Percentiles rank a stretch among this genome's conserved stretches.
Conservation (phyloP, 2,797 vertebrate species). For the Lacerta viridis region DNA sequence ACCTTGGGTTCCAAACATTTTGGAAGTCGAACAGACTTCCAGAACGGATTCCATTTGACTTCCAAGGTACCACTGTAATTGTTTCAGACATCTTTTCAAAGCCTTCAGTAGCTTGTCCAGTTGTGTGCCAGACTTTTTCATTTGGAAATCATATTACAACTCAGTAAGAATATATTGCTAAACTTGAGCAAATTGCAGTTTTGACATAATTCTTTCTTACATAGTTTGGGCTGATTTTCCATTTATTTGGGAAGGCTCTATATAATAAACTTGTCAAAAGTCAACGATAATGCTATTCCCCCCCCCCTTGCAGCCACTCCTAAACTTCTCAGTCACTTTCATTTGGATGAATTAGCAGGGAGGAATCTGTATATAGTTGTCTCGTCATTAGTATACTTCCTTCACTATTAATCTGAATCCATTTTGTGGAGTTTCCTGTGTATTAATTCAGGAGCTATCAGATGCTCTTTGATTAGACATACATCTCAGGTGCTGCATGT, state of each 20-base stretch:
- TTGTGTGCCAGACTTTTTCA: background rate
- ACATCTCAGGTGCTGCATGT: background rate
- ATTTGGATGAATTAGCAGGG: background rate
- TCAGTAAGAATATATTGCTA: too few species aligned
- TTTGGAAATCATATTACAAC: too few species aligned
- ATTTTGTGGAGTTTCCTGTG: background rate
- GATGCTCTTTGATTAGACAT: background rate
- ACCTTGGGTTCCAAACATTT: too few species aligned
- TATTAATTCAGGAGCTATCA: background rate
- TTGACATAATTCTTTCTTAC: background rate
- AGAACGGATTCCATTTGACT: too few species aligned
- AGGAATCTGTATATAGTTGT: background rate
- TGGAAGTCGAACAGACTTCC: too few species aligned
- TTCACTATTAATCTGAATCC: background rate
- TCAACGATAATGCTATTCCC: background rate
- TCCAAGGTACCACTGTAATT: too few species aligned
- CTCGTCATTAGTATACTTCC: background rate
- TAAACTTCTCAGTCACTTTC: background rate
- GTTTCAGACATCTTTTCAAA: background rate
- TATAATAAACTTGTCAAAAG: background rate
- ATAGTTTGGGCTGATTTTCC: background rate
- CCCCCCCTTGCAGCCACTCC: background rate
- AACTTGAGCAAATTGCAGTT: background rate
- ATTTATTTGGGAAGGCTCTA: background rate
- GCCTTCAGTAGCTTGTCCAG: background rate